Percentiles rank a stretch among this genome's conserved stretches.
These are phyloP conservation scores for Brachionus angularis DNA, from an alignment of 1,140 invertebrate genomes.

Conservation along the genomic window DNA sequence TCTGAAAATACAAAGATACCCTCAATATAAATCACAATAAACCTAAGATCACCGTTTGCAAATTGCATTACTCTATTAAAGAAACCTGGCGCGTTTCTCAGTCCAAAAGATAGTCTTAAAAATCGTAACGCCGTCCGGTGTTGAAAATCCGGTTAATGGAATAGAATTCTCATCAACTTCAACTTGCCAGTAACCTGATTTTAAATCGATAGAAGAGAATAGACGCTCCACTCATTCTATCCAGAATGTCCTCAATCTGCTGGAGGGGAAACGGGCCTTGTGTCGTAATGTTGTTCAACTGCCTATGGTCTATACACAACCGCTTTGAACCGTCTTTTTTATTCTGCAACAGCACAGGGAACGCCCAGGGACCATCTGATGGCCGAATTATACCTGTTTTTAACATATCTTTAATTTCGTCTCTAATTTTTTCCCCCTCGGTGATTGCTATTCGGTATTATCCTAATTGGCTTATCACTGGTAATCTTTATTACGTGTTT, in stretches of 20 bases:
- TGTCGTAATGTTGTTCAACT: conserved; percentile 4
- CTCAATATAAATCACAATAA: too few relatives aligned
- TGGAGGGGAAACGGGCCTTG: background rate
- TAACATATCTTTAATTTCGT: conserved; percentile 21
- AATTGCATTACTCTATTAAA: too few relatives aligned
- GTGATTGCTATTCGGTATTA: background rate
- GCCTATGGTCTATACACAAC: conserved; percentile 59
- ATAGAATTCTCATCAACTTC: too few relatives aligned
- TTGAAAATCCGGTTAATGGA: too few relatives aligned
- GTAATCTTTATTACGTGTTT: conserved; percentile 5
- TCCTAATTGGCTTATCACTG: conserved; percentile 21
- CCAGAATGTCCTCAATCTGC: conserved; percentile 2
- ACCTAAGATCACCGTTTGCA: too few relatives aligned
- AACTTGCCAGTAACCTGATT: too few relatives aligned
- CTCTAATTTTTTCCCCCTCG: conserved; percentile 9
- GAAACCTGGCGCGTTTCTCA: too few relatives aligned
- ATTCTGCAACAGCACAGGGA: conserved; percentile 46
- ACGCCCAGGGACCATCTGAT: conserved; percentile 7
- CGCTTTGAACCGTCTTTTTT: conserved; percentile 59
- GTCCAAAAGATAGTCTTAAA: too few relatives aligned
- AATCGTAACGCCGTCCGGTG: too few relatives aligned
- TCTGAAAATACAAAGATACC: too few relatives aligned
- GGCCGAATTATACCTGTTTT: conserved; percentile 17
- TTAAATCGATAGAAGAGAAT: too few relatives aligned
- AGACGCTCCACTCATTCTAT: too few relatives aligned